These are phyloP conservation scores for Phylloscopus trochilus DNA, from an alignment of 2,113 vertebrate species.

Conservation along the genomic window DNA sequence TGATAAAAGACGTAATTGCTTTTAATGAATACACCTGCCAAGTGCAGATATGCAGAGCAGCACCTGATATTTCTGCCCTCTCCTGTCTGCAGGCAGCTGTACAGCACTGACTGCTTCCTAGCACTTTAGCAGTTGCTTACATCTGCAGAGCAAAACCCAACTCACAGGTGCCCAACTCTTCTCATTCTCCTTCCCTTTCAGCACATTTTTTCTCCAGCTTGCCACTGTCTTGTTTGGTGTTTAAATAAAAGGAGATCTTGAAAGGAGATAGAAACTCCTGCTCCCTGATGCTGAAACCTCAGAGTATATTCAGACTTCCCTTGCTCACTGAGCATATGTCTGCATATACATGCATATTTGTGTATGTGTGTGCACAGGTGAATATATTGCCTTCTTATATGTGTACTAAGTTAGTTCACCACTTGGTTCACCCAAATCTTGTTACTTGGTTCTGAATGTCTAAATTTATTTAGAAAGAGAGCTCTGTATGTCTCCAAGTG, in stretches of 20 bases:
- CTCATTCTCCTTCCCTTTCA: not conserved
- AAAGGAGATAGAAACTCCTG: not conserved
- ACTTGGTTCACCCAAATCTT: not conserved
- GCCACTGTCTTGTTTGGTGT: not conserved
- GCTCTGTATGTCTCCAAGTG: not conserved
- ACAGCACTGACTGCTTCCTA: not conserved
- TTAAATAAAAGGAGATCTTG: not conserved
- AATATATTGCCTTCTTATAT: not conserved
- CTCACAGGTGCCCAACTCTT: not conserved
- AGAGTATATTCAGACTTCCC: not conserved
- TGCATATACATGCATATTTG: not conserved
- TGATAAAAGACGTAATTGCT: conserved; percentile 63
- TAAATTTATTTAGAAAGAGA: not conserved
- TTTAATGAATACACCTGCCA: conserved; percentile 61
- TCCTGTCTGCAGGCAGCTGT: not conserved
- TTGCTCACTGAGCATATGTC: not conserved
- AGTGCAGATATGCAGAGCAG: conserved; percentile 17
- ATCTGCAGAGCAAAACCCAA: not conserved
- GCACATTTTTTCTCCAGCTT: not conserved
- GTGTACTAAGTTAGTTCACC: not conserved
- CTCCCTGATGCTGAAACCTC: not conserved
- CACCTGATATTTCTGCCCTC: conserved; percentile 2
- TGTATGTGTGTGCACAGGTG: not conserved
- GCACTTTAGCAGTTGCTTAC: not conserved
- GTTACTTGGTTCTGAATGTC: not conserved